Percentiles rank a stretch among this genome's conserved stretches.
phyloP scores from a whole-genome alignment of 2,797 vertebrate genomes.

The Clarias platycephalus region DNA sequence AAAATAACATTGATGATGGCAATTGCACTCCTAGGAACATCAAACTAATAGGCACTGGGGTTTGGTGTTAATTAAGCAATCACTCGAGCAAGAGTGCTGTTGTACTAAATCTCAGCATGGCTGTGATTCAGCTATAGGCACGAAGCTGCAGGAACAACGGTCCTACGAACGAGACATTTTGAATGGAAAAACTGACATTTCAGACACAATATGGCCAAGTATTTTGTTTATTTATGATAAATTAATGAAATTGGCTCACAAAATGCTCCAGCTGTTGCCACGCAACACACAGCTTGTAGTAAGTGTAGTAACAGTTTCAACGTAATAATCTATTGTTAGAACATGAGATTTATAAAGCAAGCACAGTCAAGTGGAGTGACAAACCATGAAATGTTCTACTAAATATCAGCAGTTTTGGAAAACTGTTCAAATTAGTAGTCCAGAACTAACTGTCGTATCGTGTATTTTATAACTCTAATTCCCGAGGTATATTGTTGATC shows the following conservation, averaged over 20 bases:
- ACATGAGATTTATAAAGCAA: background rate
- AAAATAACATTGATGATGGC: background rate
- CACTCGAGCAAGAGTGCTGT: background rate
- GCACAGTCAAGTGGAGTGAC: background rate
- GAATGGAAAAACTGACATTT: background rate
- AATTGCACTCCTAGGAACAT: background rate
- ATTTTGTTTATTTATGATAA: background rate
- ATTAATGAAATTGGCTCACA: background rate
- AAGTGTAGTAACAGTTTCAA: background rate
- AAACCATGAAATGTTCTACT: background rate
- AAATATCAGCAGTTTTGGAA: background rate
- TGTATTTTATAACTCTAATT: background rate
- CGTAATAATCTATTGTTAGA: background rate
- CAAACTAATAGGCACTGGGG: background rate
- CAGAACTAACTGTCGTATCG: background rate
- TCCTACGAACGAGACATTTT: no score
- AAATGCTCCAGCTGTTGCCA: background rate
- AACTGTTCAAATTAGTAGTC: background rate
- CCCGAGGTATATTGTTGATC: background rate
- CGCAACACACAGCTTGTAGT: no score
- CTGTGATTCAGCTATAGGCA: background rate
- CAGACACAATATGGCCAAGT: background rate
- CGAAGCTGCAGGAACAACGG: background rate
- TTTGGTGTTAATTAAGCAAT: conserved; percentile 11
- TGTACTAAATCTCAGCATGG: background rate